Evolutionary conservation across 2,797 vertebrate species (phyloP), one percentile per base, ranked within the genome.

Genomic region (Poecilia velifera): DNA sequence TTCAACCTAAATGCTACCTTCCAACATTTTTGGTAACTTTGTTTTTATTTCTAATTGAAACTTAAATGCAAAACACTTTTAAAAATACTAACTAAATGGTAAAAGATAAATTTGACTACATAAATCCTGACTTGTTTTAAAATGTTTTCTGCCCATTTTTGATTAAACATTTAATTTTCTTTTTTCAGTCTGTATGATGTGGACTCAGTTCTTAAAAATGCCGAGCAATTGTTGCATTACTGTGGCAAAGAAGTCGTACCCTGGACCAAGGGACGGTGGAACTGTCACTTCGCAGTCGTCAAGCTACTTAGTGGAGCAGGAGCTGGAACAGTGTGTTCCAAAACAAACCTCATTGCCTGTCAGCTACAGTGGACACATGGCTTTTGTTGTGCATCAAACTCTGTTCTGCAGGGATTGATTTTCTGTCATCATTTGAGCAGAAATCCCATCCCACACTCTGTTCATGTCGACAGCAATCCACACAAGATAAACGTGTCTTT

Each of bases 291-390:
- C 78, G 4, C 53, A 73, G 36, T 16, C 66, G 1, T 94, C 90
- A 88, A 12, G 49, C 25, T 3, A 36, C 28, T 74, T 85, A 72
- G 66, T 62, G 83, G 84, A 87, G 92, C 91, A 66, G 89, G 92
- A 88, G 87, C 74, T 72, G 88, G 90, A 89, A 93, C 93, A 91
- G 49, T n/a, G 41, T 78, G 91, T 92, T 73, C 92, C 85, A 83
- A 76, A 90, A 85, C 82, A 31, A 75, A 76, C 79, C 55, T 70
- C 85, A 39, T 22, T 16, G 2, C 84, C 66, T 72, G 72, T 88
- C 90, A 78, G 86, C 85, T 85, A 46, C 75, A 86, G 85, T 1
- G 10, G 79, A 87, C 87, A 80, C 81, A 89, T 76, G 73, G 82
- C 83, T 88, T 88, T 87, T 88, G 77, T 90, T 90, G 53, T 59